Conservation (phyloP, 2,113 vertebrate species). For the Etia nguti region DNA sequence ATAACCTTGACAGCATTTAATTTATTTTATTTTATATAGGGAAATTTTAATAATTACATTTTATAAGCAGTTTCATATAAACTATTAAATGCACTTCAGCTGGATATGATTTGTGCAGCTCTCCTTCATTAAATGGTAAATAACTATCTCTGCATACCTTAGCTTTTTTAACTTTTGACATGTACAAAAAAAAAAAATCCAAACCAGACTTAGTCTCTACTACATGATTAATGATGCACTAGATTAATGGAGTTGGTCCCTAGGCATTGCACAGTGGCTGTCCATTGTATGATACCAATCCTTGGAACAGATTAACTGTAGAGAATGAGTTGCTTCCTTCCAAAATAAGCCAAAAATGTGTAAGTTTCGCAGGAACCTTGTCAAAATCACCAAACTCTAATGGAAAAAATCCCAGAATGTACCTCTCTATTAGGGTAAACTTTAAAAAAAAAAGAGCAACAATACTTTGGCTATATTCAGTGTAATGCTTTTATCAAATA, state of each 20-base stretch:
- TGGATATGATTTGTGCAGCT: neutral
- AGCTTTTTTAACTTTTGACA: neutral
- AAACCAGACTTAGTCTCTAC: too few relatives aligned
- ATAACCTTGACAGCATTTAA: rapidly evolving
- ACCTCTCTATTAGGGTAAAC: neutral
- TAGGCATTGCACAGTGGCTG: neutral
- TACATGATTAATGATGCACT: neutral
- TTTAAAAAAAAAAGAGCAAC: neutral
- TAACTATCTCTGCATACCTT: neutral
- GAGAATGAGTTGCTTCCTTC: neutral
- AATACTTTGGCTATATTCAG: neutral
- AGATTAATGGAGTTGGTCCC: neutral
- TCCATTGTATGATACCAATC: neutral
- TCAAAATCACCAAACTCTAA: neutral
- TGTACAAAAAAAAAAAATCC: too few relatives aligned
- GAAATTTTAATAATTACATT: neutral
- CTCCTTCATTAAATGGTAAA: neutral
- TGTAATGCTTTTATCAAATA: neutral
- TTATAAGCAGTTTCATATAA: neutral
- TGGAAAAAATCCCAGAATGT: rapidly evolving
- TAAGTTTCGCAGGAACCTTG: neutral
- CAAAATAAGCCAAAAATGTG: neutral
- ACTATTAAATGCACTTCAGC: rapidly evolving
- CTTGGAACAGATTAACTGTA: neutral
- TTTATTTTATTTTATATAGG: neutral